Evolutionary conservation across 2,113 vertebrate genomes (phyloP).

Genomic region (Machaerirhynchus nigripectus): DNA sequence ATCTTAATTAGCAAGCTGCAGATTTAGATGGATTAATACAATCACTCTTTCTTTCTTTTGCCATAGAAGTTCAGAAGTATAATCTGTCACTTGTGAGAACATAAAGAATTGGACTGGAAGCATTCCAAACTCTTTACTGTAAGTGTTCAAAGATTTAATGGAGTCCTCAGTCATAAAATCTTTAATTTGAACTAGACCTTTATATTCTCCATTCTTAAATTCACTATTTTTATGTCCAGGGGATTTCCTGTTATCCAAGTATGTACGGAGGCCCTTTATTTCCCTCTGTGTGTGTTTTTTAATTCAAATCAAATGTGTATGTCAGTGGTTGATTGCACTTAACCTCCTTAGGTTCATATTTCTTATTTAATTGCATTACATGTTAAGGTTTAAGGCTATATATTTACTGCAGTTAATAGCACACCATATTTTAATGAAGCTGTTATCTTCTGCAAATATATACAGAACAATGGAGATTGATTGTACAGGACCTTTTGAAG

Average conservation of each 20-base stretch:
- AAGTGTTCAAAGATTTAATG: conserved; percentile 75
- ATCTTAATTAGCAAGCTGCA: conserved; percentile 67
- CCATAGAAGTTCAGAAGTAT: conserved; percentile 49
- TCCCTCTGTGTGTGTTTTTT: conserved; percentile 44
- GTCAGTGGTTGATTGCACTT: conserved; percentile 39
- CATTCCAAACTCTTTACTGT: conserved; percentile 68
- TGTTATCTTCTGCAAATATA: conserved; percentile 38
- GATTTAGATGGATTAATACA: conserved; percentile 63
- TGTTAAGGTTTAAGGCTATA: conserved; percentile 26
- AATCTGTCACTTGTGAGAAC: conserved; percentile 63
- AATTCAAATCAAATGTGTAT: conserved; percentile 48
- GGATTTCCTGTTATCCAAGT: conserved; percentile 67
- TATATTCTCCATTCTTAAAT: conserved; percentile 53
- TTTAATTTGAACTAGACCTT: conserved; percentile 70
- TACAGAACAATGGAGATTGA: conserved; percentile 30
- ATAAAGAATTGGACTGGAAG: conserved; percentile 64
- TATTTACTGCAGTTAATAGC: conserved; percentile 31
- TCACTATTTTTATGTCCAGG: conserved; percentile 60
- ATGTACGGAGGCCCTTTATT: conserved; percentile 49
- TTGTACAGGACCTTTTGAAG: not conserved
- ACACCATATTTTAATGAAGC: conserved; percentile 24
- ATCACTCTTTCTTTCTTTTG: conserved; percentile 49
- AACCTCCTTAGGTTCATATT: conserved; percentile 49
- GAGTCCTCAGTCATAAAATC: conserved; percentile 66
- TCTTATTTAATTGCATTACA: conserved; percentile 56